Evolutionary conservation across 2,797 vertebrate genomes (phyloP).

Genomic region (Tenualosa thibaudeaui): DNA sequence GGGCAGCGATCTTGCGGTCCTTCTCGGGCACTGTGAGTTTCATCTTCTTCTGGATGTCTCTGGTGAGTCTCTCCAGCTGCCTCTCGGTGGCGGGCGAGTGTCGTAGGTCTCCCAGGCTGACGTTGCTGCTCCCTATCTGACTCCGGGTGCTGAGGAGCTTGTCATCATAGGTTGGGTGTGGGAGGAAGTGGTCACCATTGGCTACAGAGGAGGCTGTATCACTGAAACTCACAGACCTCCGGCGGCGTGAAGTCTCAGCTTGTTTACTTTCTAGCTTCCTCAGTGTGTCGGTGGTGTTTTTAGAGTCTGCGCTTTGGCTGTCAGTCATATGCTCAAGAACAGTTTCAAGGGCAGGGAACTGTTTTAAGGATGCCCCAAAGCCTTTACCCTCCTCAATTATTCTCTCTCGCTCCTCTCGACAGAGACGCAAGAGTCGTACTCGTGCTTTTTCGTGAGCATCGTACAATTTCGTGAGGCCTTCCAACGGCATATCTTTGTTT

Average conservation of each 20-base stretch:
- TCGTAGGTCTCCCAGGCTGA: constrained; percentile 68
- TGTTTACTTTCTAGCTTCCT: background rate
- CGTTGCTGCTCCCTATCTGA: constrained; percentile 47
- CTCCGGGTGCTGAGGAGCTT: background rate
- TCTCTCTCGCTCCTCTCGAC: constrained; percentile 64
- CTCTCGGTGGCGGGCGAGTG: constrained; percentile 57
- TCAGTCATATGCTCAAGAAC: constrained; percentile 34
- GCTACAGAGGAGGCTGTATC: background rate
- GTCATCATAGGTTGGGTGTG: background rate
- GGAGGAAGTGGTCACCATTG: background rate
- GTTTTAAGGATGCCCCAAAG: constrained; percentile 40
- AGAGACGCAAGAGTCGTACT: constrained; percentile 58
- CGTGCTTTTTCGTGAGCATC: constrained; percentile 71
- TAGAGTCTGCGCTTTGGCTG: constrained; percentile 29
- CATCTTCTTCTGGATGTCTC: constrained; percentile 64
- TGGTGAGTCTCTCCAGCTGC: constrained; percentile 63
- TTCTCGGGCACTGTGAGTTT: constrained; percentile 68
- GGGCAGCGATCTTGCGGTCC: constrained; percentile 80
- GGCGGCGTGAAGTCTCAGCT: background rate
- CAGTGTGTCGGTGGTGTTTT: constrained; percentile 11
- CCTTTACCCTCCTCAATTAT: constrained; percentile 55
- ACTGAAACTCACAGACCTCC: constrained; percentile 17
- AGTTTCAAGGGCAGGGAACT: constrained; percentile 45
- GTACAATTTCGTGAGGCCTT: constrained; percentile 62
- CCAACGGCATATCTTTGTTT: constrained; percentile 47